Conservation (phyloP, 92 coral and sea anemone genomes). For the Porites cylindrica region DNA sequence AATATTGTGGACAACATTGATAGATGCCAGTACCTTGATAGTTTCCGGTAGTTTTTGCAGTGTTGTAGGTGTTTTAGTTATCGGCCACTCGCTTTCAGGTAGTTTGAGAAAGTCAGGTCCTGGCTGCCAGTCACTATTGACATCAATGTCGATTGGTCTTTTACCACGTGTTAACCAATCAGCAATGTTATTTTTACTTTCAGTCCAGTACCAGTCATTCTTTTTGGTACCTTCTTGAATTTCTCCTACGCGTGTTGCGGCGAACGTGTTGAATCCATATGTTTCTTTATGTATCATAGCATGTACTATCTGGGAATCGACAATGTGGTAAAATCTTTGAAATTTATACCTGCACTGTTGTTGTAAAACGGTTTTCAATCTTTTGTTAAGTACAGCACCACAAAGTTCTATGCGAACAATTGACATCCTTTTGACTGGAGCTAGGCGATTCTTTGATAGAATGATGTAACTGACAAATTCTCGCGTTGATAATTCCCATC, state of each 20-base stretch:
- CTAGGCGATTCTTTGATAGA: conserved; percentile 59
- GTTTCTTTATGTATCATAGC: conserved; percentile 42
- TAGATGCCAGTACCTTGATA: conserved; percentile 4
- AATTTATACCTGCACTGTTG: conserved; percentile 54
- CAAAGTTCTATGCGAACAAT: conserved; percentile 64
- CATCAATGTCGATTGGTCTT: conserved; percentile 41
- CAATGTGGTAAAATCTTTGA: conserved; percentile 43
- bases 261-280: conserved; percentile 76
- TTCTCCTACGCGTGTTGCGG: conserved; percentile 67
- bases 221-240: conserved; percentile 64
- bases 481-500: conserved; percentile 36
- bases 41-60: conserved; percentile 36
- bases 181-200: conserved; percentile 64
- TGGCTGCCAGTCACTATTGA: conserved; percentile 50
- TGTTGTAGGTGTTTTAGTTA: not conserved
- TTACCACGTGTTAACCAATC: conserved; percentile 69
- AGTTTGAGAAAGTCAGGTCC: conserved; percentile 60
- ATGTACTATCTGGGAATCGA: conserved; percentile 77
- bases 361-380: conserved; percentile 53
- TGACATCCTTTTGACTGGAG: conserved; percentile 62
- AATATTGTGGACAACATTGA: not conserved
- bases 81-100: conserved; percentile 54
- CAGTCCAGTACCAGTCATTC: conserved; percentile 65
- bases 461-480: conserved; percentile 45
- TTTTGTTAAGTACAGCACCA: conserved; percentile 58